Evolutionary conservation across 2,888 invertebrate genomes (phyloP), one percentile per base, ranked within the genome.

Genomic region (Cheilosia impressa): DNA sequence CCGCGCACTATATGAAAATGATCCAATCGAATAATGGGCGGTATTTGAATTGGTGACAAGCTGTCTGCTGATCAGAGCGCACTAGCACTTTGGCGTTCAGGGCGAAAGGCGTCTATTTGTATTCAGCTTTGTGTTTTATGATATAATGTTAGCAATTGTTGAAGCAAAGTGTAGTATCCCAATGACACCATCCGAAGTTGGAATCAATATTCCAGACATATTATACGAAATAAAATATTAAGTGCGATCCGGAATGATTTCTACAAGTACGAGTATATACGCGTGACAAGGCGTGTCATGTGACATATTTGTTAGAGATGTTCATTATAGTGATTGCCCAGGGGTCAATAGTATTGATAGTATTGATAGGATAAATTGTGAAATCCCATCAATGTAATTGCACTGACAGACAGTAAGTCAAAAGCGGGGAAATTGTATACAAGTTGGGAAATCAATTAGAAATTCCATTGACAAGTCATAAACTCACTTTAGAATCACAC

Each of bases 31-130:
- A 53, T 41, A 63, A 41, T 50, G 57, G 55, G 57, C 55, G 62
- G 57, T 50, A 69, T 43, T 43, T 50, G 55, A 24, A 63, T 69
- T 55, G 83, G 83, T 78, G 83, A 83, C 83, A 83, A 50, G 73
- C 83, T 72, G 83, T 83, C 83, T 83, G 78, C 66, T 62, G 72
- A 66, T 66, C 72, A 66, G 2, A 38, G 38, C 38, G 13, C 38
- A 38, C 17, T 15, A 58, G 10, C 13, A 22, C 50, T 34, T 65
- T 57, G 55, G 17, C 45, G 31, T 31, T 31, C 55, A 27, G n/a
- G 62, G 31, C 47, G 38, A 68, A 15, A 47, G 47, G 13, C 13
- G 52, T 38, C 19, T 63, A 73, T 68, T 63, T 63, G 60, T 83
- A 83, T 78, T 68, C 68, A 66, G 19, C 41, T 34, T 57, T 22